Percentiles rank a stretch among this genome's conserved stretches.
phyloP scores from a whole-genome alignment of 2,797 vertebrate genomes.

The Oryzias dopingdopingensis region DNA sequence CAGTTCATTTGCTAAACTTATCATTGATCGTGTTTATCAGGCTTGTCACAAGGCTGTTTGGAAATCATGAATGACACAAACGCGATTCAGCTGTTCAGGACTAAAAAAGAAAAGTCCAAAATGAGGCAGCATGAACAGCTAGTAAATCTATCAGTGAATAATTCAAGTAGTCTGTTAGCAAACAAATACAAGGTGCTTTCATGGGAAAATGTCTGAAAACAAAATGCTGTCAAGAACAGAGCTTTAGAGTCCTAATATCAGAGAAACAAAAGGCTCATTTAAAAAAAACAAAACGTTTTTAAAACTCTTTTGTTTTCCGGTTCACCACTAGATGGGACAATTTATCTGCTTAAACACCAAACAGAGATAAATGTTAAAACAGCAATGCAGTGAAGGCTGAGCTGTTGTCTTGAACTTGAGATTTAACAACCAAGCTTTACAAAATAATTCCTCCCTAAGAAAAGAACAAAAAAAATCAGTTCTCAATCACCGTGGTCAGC shows the following conservation, averaged over 20 bases:
- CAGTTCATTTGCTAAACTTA: neutral
- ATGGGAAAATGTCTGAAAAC: constrained; percentile 11
- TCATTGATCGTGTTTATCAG: constrained; percentile 2
- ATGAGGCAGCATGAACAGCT: constrained; percentile 31
- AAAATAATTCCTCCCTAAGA: constrained; percentile 14
- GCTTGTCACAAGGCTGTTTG: constrained; percentile 16
- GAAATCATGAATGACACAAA: constrained; percentile 33
- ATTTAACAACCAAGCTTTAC: constrained; percentile 11
- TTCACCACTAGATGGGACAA: constrained; percentile 72
- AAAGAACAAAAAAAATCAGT: constrained; percentile 12
- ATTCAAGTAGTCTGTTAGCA: too few species aligned
- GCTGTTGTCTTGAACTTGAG: constrained; percentile 4
- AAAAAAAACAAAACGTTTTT: too few species aligned
- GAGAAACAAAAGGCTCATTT: neutral
- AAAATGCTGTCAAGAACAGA: neutral
- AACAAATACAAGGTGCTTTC: neutral
- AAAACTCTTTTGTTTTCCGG: constrained; percentile 43
- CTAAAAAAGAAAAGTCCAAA: constrained; percentile 12
- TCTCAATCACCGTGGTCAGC: constrained; percentile 1
- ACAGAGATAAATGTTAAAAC: constrained; percentile 3
- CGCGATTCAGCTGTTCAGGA: constrained; percentile 34
- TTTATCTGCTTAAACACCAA: constrained; percentile 49
- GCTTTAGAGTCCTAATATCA: too few species aligned
- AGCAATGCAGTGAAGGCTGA: neutral
- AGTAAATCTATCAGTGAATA: constrained; percentile 46